Conservation (phyloP, 2,113 vertebrate genomes). For the Eulacestoma nigropectus region DNA sequence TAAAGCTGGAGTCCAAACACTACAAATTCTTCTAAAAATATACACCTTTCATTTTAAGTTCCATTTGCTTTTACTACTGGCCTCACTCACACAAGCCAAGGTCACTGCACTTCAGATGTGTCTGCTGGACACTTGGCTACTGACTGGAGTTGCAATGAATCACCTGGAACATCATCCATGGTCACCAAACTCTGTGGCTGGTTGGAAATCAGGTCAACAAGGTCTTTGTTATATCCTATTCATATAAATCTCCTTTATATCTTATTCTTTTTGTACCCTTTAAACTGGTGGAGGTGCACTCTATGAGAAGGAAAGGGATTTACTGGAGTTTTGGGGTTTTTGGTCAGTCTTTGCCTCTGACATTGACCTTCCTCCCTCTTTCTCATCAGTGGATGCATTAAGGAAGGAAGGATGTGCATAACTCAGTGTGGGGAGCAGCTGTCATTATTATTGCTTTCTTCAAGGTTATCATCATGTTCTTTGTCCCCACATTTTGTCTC, state of each 20-base stretch:
- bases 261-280: not conserved
- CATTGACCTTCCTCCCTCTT: not conserved
- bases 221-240: not conserved
- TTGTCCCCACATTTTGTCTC: not conserved
- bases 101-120: not conserved
- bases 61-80: not conserved
- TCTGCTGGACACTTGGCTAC: not conserved
- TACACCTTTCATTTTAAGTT: not conserved
- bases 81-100: not conserved
- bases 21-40: slow-evolving; percentile 33
- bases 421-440: not conserved
- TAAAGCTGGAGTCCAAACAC: slow-evolving; percentile 3
- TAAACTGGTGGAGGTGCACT: not conserved
- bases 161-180: not conserved
- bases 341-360: not conserved
- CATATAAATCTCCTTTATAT: not conserved
- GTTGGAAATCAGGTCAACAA: not conserved
- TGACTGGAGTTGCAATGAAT: not conserved
- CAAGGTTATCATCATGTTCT: not conserved
- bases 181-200: not conserved
- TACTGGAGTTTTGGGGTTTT: not conserved
- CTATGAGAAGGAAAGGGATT: not conserved
- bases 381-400: not conserved
- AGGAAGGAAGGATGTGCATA: not conserved
- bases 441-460: not conserved